These are phyloP conservation scores for Atherinomorus stipes DNA, from an alignment of 2,113 vertebrate species.

Conservation along the genomic window DNA sequence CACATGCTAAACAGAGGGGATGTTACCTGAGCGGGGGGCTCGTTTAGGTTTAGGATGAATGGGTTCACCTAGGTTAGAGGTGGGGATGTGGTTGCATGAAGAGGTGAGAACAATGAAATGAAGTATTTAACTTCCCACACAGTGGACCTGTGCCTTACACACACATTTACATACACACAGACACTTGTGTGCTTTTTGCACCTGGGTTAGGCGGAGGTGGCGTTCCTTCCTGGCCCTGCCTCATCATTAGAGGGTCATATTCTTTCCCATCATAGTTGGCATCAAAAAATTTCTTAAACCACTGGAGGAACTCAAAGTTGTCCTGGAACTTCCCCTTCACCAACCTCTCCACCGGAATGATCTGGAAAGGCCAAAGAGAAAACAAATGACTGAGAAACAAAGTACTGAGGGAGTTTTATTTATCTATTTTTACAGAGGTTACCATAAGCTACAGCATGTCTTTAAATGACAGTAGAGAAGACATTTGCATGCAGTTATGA, in stretches of 20 bases:
- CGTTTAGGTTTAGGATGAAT: constrained; percentile 91
- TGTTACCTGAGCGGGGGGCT: constrained; percentile 90
- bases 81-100: constrained; percentile 72
- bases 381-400: background rate
- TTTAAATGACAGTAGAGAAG: too few relatives aligned
- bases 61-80: constrained; percentile 92
- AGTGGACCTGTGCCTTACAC: background rate
- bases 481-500: too few relatives aligned
- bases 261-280: constrained; percentile 98
- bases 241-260: constrained; percentile 91
- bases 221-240: constrained; percentile 91
- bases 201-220: constrained; percentile 90
- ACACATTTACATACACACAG: background rate
- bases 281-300: constrained; percentile 98
- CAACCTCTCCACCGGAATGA: constrained; percentile 94
- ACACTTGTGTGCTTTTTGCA: constrained; percentile 49
- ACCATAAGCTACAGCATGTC: too few relatives aligned
- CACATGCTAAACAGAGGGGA: constrained; percentile 23
- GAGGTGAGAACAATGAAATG: constrained; percentile 52
- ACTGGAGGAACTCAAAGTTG: constrained; percentile 99
- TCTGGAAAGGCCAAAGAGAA: constrained; percentile 75
- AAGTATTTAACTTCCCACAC: constrained; percentile 23
- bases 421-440: too few relatives aligned
- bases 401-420: too few relatives aligned
- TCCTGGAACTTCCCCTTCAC: constrained; percentile 98